Percentiles rank a stretch among this genome's conserved stretches.
Evolutionary conservation across 2,888 invertebrate species (phyloP).

Genomic region (Leucoma salicis): DNA sequence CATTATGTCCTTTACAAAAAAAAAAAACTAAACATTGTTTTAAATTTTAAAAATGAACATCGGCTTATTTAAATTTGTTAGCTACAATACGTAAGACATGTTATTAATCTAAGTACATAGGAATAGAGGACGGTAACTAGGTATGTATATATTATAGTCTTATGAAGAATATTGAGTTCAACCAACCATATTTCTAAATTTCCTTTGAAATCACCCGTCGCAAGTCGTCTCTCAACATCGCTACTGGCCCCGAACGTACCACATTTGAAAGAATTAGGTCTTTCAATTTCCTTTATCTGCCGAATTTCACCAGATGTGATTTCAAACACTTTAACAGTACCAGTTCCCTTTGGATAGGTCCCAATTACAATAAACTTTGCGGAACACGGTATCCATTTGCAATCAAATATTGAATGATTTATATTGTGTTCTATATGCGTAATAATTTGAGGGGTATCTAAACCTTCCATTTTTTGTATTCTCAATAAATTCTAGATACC

Average conservation of each 20-base stretch:
- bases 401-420: conserved; percentile 93
- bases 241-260: conserved; percentile 95
- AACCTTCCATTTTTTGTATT: conserved; percentile 46
- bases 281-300: conserved; percentile 87
- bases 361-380: conserved; percentile 96
- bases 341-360: conserved; percentile 91
- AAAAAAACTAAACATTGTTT: no score
- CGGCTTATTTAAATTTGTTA: no score
- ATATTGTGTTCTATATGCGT: conserved; percentile 91
- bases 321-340: conserved; percentile 91
- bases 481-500: background rate
- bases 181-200: conserved; percentile 90
- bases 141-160: no score
- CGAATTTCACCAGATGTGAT: conserved; percentile 87
- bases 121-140: no score
- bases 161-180: no score
- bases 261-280: conserved; percentile 94
- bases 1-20: no score
- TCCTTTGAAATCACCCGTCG: conserved; percentile 95
- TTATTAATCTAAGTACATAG: no score
- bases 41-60: no score
- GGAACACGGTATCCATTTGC: conserved; percentile 97
- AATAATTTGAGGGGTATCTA: conserved; percentile 94
- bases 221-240: conserved; percentile 89
- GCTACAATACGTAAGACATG: no score